Base-by-base conservation (phyloP, 2,888 invertebrate genomes). In the Diarsia mendica region DNA sequence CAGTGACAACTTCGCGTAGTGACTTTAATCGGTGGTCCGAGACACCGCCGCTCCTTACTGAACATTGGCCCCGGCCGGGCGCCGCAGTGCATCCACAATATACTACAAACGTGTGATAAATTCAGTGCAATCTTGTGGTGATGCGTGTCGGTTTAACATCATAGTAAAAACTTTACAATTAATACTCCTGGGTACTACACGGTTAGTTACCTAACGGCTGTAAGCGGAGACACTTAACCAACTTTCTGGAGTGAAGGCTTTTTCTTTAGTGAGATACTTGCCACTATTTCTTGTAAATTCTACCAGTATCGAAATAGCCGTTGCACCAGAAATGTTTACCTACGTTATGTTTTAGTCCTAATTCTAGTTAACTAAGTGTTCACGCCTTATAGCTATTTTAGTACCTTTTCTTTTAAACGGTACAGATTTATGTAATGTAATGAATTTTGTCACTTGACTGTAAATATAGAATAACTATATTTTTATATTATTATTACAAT, bases 381-480 rank as follows among this genome's bases (percentile, higher is more conserved):
- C 91, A 91, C 91, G 92, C 90, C 89, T 90, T 91, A 89, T 85
- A 89, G 89, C 87, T 89, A 87, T 85, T 82, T 85, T 86, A 88
- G 84, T 87, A 87, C 87, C 87, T 87, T 89, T 89, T 88, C 82
- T 71, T 85, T 82, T 75, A 81, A 88, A 82, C 75, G 88, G 86
- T 89, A 89, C 88, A 84, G 79, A 89, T 90, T 90, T 89, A 88
- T 89, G 84, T 91, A 91, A 92, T 92, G 92, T 92, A 92, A 93
- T 90, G 89, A 90, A 92, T 93, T 93, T 90, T 92, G 90, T 93
- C 93, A 91, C 83, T 89, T 89, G 89, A 90, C 88, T 96, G 96
- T 96, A 95, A 93, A 96, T 95, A 96, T 95, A 94, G 94, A 94
- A 89, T 87, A 85, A 90, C 91, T 95, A 95, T 95, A 95, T 95